Evolutionary conservation across 2,113 vertebrate species (phyloP), one percentile per base, ranked within the genome.

Genomic region (Orthonyx spaldingii): DNA sequence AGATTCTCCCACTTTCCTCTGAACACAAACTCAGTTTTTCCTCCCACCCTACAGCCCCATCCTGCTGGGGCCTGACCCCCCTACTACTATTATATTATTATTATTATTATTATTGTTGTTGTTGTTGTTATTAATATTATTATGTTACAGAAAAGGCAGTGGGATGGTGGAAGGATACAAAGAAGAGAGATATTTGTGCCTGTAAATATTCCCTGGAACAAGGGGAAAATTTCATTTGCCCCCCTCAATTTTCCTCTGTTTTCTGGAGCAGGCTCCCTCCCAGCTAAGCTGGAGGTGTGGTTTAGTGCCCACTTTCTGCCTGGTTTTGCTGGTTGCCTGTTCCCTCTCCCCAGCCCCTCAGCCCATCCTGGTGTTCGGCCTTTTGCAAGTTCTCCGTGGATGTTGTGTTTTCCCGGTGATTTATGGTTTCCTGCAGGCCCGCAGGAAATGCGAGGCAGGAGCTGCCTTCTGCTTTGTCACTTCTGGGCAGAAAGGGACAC

Each of bases 371-470:
- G 33, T 24, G 55, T 69, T 82, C 66, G 84, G 70, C 87, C 55
- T 86, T 78, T 60, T 47, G 39, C 69, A 60, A 42, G 60, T 65
- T 65, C 85, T 85, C 42, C 37, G 46, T 82, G 94, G 55, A 30
- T 92, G 81, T 93, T 93, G 22, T 75, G 86, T 39, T 89, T 96
- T 81, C 41, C 89, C 53, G 44, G 90, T 84, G 90, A 91, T 96
- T 97, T 93, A 90, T 57, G 59, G 72, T 91, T 97, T 97, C 96
- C 97, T 96, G 94, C 96, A 95, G 90, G 96, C 75, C 71, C 7
- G 30, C 59, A 89, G 96, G 95, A 97, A 97, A n/a, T 93, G 84
- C 9, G 70, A 87, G 93, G 94, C 91, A 61, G 91, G 83, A 94
- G 65, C 18, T 69, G 79, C 12, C 14, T 94, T 91, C 87, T 26